These are phyloP conservation scores for Lophius piscatorius DNA, from an alignment of 2,113 vertebrate genomes.

Conservation along the genomic window DNA sequence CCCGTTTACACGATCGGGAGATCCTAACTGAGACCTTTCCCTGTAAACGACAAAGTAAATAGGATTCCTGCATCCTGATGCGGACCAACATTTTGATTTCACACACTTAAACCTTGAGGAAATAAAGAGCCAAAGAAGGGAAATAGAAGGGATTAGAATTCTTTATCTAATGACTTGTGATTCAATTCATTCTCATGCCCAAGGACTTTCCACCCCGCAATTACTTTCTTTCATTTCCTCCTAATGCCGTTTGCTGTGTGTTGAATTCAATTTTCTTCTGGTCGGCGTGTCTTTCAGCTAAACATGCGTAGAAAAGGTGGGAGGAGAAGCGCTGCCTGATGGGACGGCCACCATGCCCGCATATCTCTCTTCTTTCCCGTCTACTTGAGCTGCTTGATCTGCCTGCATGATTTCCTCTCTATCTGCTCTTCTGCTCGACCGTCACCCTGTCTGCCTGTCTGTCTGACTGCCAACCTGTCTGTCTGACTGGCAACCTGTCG, in stretches of 20 bases:
- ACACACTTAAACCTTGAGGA: constrained; percentile 60
- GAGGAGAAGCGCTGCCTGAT: constrained; percentile 8
- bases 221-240: constrained; percentile 49
- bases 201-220: constrained; percentile 38
- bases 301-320: constrained; percentile 24
- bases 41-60: constrained; percentile 68
- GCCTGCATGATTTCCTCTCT: constrained; percentile 11
- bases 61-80: constrained; percentile 59
- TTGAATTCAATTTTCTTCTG: constrained; percentile 40
- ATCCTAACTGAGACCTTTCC: constrained; percentile 53
- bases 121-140: constrained; percentile 31
- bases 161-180: constrained; percentile 60
- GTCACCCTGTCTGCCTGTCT: constrained; percentile 24
- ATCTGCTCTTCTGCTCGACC: constrained; percentile 6
- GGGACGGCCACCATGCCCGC: background rate
- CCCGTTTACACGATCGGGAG: constrained; percentile 54
- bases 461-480: constrained; percentile 20
- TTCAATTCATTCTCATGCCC: constrained; percentile 50
- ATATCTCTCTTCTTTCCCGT: background rate
- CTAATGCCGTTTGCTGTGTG: constrained; percentile 30
- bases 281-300: constrained; percentile 28
- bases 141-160: constrained; percentile 53
- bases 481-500: constrained; percentile 30
- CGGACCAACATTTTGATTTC: constrained; percentile 50
- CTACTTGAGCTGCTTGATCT: constrained; percentile 18